Conservation (phyloP, 1,140 invertebrate genomes). For the Drosophila rufa region DNA sequence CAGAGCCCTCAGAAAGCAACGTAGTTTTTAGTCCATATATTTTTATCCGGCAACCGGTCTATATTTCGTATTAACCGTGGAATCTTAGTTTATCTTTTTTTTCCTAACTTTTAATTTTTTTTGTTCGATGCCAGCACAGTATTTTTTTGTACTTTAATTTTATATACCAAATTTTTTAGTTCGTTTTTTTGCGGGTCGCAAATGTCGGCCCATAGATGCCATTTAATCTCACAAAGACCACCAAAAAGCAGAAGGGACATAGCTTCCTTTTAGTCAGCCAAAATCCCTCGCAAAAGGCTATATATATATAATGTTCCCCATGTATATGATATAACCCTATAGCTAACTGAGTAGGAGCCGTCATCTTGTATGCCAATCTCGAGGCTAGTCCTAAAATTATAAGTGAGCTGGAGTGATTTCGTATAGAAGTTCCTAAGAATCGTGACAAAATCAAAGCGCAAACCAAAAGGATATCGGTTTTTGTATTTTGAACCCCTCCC, state of each 20-base stretch:
- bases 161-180: slow-evolving; percentile 46
- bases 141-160: slow-evolving; percentile 71
- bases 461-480: slow-evolving; percentile 11
- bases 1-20: slow-evolving; percentile 37
- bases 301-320: slow-evolving; percentile 7
- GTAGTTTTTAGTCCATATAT: slow-evolving; percentile 43
- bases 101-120: background rate
- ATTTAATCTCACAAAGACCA: slow-evolving; percentile 61
- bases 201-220: slow-evolving; percentile 33
- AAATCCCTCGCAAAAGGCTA: slow-evolving; percentile 55
- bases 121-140: slow-evolving; percentile 63
- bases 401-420: slow-evolving; percentile 41
- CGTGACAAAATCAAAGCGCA: slow-evolving; percentile 10
- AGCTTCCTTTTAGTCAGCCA: slow-evolving; percentile 45
- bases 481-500: slow-evolving; percentile 4
- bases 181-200: background rate
- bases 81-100: slow-evolving; percentile 41
- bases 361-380: slow-evolving; percentile 51
- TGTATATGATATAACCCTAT: slow-evolving; percentile 17
- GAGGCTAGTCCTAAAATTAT: slow-evolving; percentile 58
- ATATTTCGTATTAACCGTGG: slow-evolving; percentile 24
- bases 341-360: slow-evolving; percentile 46
- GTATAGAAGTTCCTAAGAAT: slow-evolving; percentile 46
- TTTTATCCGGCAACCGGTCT: slow-evolving; percentile 48
- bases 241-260: slow-evolving; percentile 22